Percentiles rank a stretch among this genome's conserved stretches.
These are phyloP conservation scores for Microplitis deprimator DNA, from an alignment of 2,888 invertebrate genomes.

Conservation along the genomic window DNA sequence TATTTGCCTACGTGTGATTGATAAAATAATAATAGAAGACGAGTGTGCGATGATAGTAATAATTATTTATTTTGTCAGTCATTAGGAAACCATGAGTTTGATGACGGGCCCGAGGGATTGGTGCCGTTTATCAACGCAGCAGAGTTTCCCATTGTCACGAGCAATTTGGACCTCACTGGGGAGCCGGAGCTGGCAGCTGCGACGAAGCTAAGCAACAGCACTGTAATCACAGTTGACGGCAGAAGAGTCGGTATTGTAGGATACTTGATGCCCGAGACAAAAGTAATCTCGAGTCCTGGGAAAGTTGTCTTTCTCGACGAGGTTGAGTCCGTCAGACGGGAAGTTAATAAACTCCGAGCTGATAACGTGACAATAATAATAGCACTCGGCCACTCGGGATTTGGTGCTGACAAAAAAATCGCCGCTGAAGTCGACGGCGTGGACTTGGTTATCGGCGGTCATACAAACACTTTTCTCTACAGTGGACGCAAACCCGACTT, in stretches of 20 bases:
- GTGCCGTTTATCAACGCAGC: conserved; percentile 81
- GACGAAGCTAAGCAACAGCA: conserved; percentile 77
- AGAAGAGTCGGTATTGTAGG: conserved; percentile 87
- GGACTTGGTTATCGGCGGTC: conserved; percentile 92
- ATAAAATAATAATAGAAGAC: conserved; percentile 3
- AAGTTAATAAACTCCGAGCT: conserved; percentile 77
- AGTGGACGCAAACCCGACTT: conserved; percentile 79
- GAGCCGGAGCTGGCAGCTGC: conserved; percentile 75
- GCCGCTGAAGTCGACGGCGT: conserved; percentile 83
- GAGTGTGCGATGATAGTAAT: neutral
- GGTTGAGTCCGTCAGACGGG: conserved; percentile 78
- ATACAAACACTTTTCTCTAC: conserved; percentile 92
- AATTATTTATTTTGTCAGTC: conserved; percentile 74
- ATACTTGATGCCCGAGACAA: conserved; percentile 88
- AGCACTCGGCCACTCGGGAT: conserved; percentile 92
- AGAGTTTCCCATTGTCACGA: conserved; percentile 82
- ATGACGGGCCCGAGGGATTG: conserved; percentile 83
- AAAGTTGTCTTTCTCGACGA: conserved; percentile 76
- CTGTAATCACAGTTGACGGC: conserved; percentile 78
- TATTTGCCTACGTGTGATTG: neutral
- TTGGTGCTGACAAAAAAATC: conserved; percentile 81
- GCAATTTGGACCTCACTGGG: conserved; percentile 81
- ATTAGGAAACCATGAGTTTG: conserved; percentile 96
- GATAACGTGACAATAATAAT: conserved; percentile 85
- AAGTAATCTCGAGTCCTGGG: conserved; percentile 73